Base-by-base conservation (phyloP, 2,888 invertebrate genomes). In the Amphimallon solstitiale region DNA sequence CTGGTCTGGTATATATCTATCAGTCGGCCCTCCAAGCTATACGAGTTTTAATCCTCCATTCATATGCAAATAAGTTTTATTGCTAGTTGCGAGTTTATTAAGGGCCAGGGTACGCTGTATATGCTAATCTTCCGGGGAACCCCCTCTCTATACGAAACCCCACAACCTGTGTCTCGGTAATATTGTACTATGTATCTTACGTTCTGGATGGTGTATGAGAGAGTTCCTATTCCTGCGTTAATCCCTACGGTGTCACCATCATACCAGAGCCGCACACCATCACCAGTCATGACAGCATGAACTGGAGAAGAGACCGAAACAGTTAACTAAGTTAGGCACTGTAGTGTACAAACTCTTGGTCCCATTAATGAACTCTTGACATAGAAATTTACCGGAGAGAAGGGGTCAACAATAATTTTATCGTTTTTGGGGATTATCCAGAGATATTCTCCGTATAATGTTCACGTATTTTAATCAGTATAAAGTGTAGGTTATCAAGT, bases 51-150 rank as follows among this genome's bases (percentile, higher is more conserved):
- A 81, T 80, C 79, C 79, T 75, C 81, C 72, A 81, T 81, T 81
- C 80, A 79, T 78, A 81, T 81, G 81, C 80, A 81, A 81, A 81
- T 81, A 75, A 77, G 77, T 80, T 80, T 81, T 79, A 81, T 81
- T 80, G 80, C 79, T 78, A 79, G 79, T 79, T 80, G 76, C 74
- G 78, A 79, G 79, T 80, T 80, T 80, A 80, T 80, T 80, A 80
- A 76, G 71, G 66, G 60, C 65, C 10, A 9, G 56, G 48, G 63
- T 62, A 71, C 74, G 74, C 73, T 77, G 75, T 77, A 75, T 77
- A 77, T 77, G 77, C 77, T 77, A 77, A 77, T 77, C 77, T 76
- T 75, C 75, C 74, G 54, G 65, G n/a, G n/a, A n/a, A n/a, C n/a
- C 71, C 73, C 74, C 72, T 68, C 68, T 64, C n/a, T n/a, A n/a